These are phyloP conservation scores for Drosophila sproati DNA, from an alignment of 1,140 invertebrate genomes.

Conservation along the genomic window DNA sequence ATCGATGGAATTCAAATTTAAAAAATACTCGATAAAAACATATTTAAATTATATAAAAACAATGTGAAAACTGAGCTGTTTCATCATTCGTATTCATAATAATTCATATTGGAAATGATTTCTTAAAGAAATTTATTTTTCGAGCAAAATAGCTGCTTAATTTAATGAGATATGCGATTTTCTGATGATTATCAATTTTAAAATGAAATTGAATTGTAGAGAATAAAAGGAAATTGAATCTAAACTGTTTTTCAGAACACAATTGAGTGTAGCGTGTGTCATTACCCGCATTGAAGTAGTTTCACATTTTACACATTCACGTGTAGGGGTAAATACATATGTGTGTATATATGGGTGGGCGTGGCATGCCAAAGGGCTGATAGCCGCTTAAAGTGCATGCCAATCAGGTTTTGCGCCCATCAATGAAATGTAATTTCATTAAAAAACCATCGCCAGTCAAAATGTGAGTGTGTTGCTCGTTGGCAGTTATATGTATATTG, in stretches of 20 bases:
- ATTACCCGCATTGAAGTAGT: background rate
- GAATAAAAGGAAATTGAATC: background rate
- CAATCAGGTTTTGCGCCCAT: conserved; percentile 65
- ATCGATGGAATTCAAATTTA: too few relatives aligned
- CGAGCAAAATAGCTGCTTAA: too few relatives aligned
- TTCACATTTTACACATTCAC: background rate
- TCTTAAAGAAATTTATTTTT: too few relatives aligned
- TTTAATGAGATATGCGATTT: too few relatives aligned
- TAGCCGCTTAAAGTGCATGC: conserved; percentile 68
- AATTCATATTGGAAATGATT: too few relatives aligned
- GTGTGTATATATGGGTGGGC: background rate
- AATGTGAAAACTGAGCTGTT: background rate
- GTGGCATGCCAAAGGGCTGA: conserved; percentile 44
- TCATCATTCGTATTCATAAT: background rate
- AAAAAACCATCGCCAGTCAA: conserved; percentile 29
- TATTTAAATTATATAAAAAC: background rate
- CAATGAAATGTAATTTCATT: conserved; percentile 69
- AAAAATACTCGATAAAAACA: too few relatives aligned
- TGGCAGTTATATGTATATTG: background rate
- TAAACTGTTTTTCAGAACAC: background rate
- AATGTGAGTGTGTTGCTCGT: background rate
- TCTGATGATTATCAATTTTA: background rate
- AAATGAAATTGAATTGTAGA: background rate
- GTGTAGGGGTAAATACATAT: too few relatives aligned
- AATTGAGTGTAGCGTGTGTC: background rate